Evolutionary conservation across 1,140 invertebrate species (phyloP).

Genomic region (Venustaconcha ellipsiformis): DNA sequence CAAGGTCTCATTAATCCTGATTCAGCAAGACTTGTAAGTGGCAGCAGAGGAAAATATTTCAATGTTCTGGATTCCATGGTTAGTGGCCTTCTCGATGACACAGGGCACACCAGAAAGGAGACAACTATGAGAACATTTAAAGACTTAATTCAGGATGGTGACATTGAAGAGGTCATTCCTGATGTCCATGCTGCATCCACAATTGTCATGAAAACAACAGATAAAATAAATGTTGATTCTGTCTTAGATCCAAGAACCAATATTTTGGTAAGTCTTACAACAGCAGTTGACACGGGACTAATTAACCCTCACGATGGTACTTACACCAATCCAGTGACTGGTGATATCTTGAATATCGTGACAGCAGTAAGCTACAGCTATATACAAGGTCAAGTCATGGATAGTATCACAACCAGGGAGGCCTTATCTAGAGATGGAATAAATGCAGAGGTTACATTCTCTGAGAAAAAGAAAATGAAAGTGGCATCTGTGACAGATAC

Average conservation of each 20-base stretch:
- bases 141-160: conserved; percentile 77
- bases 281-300: conserved; percentile 47
- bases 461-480: conserved; percentile 51
- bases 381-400: conserved; percentile 49
- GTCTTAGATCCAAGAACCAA: conserved; percentile 82
- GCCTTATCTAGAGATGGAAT: conserved; percentile 45
- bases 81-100: conserved; percentile 81
- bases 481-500: conserved; percentile 79
- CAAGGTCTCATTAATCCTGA: conserved; percentile 65
- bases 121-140: conserved; percentile 80
- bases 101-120: conserved; percentile 83
- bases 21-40: conserved; percentile 21
- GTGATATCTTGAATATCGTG: conserved; percentile 79
- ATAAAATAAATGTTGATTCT: conserved; percentile 87
- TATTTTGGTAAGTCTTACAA: conserved; percentile 76
- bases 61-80: conserved; percentile 22
- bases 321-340: conserved; percentile 78
- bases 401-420: conserved; percentile 51
- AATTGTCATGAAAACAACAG: conserved; percentile 82
- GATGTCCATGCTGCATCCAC: conserved; percentile 86
- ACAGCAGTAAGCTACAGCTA: conserved; percentile 72
- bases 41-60: conserved; percentile 5
- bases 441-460: conserved; percentile 52
- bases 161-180: conserved; percentile 82
- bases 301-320: conserved; percentile 70